Base-by-base conservation (phyloP, 2,113 vertebrate genomes). In the Saguinus imperator region DNA sequence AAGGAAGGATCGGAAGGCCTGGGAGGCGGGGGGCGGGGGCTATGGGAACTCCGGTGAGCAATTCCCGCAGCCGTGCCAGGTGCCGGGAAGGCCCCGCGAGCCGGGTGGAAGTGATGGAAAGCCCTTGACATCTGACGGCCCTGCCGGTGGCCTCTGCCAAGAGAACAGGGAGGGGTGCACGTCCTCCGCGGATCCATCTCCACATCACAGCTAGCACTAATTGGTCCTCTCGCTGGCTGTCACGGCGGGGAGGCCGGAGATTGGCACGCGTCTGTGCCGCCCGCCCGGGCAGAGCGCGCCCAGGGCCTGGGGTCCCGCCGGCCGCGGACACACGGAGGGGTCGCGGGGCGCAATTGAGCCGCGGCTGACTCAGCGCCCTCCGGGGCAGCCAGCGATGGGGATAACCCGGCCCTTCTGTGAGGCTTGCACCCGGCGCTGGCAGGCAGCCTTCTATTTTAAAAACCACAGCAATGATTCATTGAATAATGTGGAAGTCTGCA, bases 151-250 rank as follows among this genome's bases (percentile, higher is more conserved):
- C 96, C 95, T 96, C 91, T 96, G 97, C 85, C 94, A 84, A 23
- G 61, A 94, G 76, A 89, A 37, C 43, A 6, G 64, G 81, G 70
- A 91, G 72, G 83, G 76, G 8, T 6, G 35, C 58, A 5, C 20
- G 7, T 95, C 93, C 94, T 73, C 73, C 2, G 80, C 12, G 73
- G 73, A 25, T 50, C 37, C 57, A 9, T 72, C 72, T 29, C 79
- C 43, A 27, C 89, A 94, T 87, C 89, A 50, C 92, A 94, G 58
- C 89, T 20, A 68, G 93, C 96, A 91, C 95, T 97, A 91, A 96
- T 94, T 95, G 96, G 94, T 77, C 35, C 83, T 97, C 79, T 48
- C 0, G 0, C 79, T 82, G 97, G n/a, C 77, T n/a, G 13, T 88
- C 96, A 6, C 72, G 0, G 96, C 25, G 5, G 96, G 96, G 94